These are phyloP conservation scores for Oceanodroma tethys DNA, from an alignment of 2,113 vertebrate genomes.

Conservation along the genomic window DNA sequence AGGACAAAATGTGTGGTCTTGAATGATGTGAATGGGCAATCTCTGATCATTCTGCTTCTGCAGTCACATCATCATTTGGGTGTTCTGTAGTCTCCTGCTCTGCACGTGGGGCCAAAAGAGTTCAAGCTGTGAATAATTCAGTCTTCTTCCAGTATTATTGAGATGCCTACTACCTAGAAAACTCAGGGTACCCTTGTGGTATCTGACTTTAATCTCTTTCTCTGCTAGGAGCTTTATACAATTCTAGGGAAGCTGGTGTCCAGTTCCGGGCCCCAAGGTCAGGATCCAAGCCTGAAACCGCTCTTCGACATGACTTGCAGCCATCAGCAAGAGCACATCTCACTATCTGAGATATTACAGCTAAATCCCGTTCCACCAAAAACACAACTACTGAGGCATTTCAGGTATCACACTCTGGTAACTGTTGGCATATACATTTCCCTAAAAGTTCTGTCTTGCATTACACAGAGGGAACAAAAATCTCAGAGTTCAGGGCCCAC, in stretches of 20 bases:
- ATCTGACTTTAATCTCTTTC: not conserved
- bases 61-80: not conserved
- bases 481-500: not conserved
- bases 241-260: not conserved
- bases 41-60: not conserved
- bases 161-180: not conserved
- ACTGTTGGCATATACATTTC: not conserved
- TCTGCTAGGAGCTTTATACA: not conserved
- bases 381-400: not conserved
- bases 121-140: not conserved
- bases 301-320: not conserved
- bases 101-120: not conserved
- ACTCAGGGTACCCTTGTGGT: not conserved
- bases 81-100: not conserved
- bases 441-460: not conserved
- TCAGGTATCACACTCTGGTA: not conserved
- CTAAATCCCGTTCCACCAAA: not conserved
- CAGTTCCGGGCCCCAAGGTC: not conserved
- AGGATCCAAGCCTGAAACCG: not conserved
- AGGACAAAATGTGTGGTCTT: not conserved
- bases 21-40: fast-evolving
- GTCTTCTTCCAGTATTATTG: not conserved
- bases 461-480: not conserved
- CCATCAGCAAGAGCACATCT: not conserved
- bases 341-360: not conserved